Conservation (phyloP, 2,113 vertebrate genomes). For the Mustelus asterias region DNA sequence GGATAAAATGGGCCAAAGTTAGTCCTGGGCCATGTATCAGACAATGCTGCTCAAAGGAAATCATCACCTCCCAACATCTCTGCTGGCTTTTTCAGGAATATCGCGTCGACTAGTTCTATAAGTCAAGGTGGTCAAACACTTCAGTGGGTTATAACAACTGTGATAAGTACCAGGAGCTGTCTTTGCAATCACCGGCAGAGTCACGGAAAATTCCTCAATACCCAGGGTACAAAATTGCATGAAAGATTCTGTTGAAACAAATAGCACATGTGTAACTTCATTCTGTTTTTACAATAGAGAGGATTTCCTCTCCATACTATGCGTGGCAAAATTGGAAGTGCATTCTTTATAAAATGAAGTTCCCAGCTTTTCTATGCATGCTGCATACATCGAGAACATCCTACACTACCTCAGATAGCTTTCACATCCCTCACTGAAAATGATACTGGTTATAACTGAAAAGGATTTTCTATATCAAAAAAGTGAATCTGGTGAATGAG, state of each 20-base stretch:
- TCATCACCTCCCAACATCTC: neutral
- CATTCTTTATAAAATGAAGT: neutral
- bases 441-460: neutral
- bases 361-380: neutral
- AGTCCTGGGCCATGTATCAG: neutral
- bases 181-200: neutral
- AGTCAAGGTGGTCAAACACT: constrained; percentile 5
- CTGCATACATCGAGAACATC: neutral
- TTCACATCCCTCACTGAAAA: neutral
- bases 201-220: constrained; percentile 26
- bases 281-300: constrained; percentile 24
- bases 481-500: neutral
- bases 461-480: neutral
- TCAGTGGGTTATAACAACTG: neutral
- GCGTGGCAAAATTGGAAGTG: neutral
- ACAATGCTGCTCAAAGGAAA: neutral
- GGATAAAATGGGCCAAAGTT: neutral
- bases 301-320: neutral
- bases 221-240: neutral
- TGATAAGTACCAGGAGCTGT: neutral
- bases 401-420: neutral
- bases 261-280: constrained; percentile 25
- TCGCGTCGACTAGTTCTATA: neutral
- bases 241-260: neutral
- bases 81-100: neutral